Conservation (phyloP, 2,113 vertebrate species). For the Peromyscus californicus region DNA sequence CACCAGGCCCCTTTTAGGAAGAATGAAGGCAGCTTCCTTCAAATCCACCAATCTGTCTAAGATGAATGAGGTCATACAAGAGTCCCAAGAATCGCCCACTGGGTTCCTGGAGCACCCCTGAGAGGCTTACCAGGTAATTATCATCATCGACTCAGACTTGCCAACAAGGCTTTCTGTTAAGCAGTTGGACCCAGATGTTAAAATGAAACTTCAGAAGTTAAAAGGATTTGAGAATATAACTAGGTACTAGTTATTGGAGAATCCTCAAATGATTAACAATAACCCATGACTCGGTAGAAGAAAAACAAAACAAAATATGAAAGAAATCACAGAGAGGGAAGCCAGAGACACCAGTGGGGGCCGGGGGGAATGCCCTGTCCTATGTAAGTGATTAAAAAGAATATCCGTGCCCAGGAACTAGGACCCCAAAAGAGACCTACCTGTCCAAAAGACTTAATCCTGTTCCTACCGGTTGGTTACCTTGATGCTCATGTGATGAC, state of each 20-base stretch:
- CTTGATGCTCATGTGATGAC: background rate
- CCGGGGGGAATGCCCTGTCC: too few relatives aligned
- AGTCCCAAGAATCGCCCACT: background rate
- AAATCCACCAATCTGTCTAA: background rate
- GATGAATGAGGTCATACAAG: background rate
- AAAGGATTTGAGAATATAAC: background rate
- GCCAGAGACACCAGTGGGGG: background rate
- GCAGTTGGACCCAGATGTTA: too few relatives aligned
- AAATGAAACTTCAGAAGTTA: background rate
- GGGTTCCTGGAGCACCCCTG: background rate
- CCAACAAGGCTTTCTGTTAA: background rate
- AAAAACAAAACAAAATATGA: background rate
- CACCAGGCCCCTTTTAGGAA: background rate
- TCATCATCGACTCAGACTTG: accelerated
- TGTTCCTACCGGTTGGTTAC: background rate
- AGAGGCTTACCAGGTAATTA: background rate
- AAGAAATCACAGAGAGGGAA: background rate
- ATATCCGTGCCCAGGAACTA: background rate
- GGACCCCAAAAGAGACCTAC: background rate
- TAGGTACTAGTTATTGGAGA: background rate
- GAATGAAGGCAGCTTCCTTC: background rate
- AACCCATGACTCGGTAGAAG: background rate
- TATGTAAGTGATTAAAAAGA: background rate
- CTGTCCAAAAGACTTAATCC: background rate
- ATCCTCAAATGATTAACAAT: background rate